Evolutionary conservation across 2,888 invertebrate species (phyloP).

Genomic region (Cartodere bifasciata): DNA sequence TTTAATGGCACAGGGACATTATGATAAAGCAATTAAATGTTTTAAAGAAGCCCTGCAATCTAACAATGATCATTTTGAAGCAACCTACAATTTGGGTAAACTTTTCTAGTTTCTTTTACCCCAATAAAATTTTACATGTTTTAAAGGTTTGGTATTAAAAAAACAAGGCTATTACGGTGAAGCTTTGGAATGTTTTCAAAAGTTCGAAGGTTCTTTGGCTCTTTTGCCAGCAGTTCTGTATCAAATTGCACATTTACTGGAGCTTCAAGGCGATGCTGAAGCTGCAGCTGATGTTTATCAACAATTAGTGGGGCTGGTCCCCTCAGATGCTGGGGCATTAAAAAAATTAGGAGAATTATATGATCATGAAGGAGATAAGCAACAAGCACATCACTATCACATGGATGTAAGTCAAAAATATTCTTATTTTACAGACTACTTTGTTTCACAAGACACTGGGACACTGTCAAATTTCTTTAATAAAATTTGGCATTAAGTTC

Average conservation of each 20-base stretch:
- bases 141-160: conserved; percentile 54
- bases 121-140: conserved; percentile 2
- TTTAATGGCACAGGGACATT: conserved; percentile 53
- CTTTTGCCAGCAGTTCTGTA: conserved; percentile 50
- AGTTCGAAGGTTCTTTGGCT: conserved; percentile 42
- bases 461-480: too few species aligned
- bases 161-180: conserved; percentile 55
- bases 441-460: too few species aligned
- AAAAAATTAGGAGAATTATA: conserved; percentile 84
- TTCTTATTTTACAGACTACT: too few species aligned
- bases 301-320: conserved; percentile 68
- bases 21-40: conserved; percentile 56
- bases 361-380: conserved; percentile 81
- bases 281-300: conserved; percentile 54
- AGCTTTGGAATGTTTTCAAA: conserved; percentile 67
- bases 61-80: conserved; percentile 73
- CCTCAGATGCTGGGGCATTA: conserved; percentile 82
- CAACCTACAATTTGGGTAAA: conserved; percentile 66
- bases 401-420: conserved; percentile 55
- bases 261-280: conserved; percentile 47
- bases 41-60: conserved; percentile 64
- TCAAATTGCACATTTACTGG: conserved; percentile 68
- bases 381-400: conserved; percentile 75
- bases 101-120: conserved; percentile 3
- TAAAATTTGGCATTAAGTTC: too few species aligned